These are phyloP conservation scores for Enteromius argenteus DNA, from an alignment of 2,797 vertebrate genomes.

Conservation along the genomic window DNA sequence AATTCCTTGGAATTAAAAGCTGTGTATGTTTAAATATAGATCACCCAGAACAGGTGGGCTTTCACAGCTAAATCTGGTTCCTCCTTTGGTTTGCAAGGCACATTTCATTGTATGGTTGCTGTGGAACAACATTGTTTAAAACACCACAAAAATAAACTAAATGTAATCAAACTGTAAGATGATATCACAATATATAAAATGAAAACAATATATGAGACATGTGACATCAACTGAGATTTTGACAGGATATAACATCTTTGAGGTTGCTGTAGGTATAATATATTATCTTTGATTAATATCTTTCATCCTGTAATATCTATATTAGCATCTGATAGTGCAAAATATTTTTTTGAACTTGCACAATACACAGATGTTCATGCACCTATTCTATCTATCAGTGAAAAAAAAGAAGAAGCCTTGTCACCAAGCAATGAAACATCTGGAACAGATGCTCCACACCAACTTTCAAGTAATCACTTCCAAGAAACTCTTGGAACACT, in stretches of 20 bases:
- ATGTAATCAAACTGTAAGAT: background rate
- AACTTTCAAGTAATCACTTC: background rate
- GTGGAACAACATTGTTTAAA: background rate
- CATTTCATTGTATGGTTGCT: background rate
- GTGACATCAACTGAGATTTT: background rate
- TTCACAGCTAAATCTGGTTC: background rate
- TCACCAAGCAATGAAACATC: conserved; percentile 5
- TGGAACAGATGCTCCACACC: conserved; percentile 1
- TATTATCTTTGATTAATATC: background rate
- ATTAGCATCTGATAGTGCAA: background rate
- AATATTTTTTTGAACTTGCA: background rate
- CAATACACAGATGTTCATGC: background rate
- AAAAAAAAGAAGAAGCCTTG: background rate
- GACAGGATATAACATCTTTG: background rate
- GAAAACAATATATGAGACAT: background rate
- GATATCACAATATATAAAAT: background rate
- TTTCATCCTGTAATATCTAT: background rate
- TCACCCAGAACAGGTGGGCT: conserved; percentile 2
- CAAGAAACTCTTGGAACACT: background rate
- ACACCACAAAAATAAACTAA: background rate
- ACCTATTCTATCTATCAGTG: background rate
- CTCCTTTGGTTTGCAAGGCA: background rate
- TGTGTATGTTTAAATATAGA: background rate
- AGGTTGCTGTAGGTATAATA: background rate
- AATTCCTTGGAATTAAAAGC: background rate